Base-by-base conservation (phyloP, 2,113 vertebrate genomes). In the Melanerpes aurifrons region DNA sequence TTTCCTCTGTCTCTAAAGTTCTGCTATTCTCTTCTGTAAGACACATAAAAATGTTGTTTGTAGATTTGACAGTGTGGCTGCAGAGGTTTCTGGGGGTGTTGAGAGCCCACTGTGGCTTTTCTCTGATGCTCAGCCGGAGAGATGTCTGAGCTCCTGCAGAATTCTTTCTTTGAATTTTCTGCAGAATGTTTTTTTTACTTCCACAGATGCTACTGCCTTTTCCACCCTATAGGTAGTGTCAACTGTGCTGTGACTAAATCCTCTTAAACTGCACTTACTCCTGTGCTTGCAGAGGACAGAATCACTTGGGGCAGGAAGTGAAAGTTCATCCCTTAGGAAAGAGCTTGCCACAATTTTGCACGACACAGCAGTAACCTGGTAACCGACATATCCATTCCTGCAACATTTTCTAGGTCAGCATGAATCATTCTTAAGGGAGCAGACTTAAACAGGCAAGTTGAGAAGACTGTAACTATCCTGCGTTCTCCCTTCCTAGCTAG, bases 361-460 rank as follows among this genome's bases (percentile, higher is more conserved):
- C 92, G 89, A 77, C 74, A 53, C 92, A 85, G 92, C 89, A 89
- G 80, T 94, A 93, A 93, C 94, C 92, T 93, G 89, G 83, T 93
- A 94, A 96, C 94, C 68, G 40, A 94, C 83, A 90, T 95, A 90
- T 6, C 86, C 76, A 72, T 92, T 93, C 83, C 77, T 76, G 50
- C 74, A 86, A 69, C 67, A 70, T 89, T 96, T 96, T 95, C 92
- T 94, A 96, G 94, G 92, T 95, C 95, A 96, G 86, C 16, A 0
- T 56, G 90, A 88, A 69, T 93, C 80, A 66, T 90, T 94, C 95
- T 94, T 92, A 86, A 83, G 66, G 66, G 72, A 96, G 72, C 22
- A 83, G 35, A 87, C 78, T 80, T 86, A 90, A 86, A 22, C 7
- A 83, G 73, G 79, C 73, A 78, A 57, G 21, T 58, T 71, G 76